These are phyloP conservation scores for Microcebus jonahi DNA, from an alignment of 2,113 vertebrate genomes.

Conservation along the genomic window DNA sequence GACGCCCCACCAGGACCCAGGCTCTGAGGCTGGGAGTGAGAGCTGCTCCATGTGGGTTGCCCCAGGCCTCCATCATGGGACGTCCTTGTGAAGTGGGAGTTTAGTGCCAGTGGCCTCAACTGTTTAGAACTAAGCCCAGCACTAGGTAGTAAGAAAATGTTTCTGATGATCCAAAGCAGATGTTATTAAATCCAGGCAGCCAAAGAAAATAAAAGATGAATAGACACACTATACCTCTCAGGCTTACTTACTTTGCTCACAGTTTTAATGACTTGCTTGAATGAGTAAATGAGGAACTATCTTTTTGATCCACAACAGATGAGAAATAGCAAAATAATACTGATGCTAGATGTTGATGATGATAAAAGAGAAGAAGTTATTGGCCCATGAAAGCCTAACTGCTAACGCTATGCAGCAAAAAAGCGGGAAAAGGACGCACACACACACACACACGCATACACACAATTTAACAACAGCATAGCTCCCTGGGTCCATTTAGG, in stretches of 20 bases:
- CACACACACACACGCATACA: neutral
- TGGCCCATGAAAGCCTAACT: no score
- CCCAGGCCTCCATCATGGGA: neutral
- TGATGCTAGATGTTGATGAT: neutral
- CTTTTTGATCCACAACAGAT: neutral
- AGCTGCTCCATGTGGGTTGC: fast-evolving
- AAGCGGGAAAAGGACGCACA: neutral
- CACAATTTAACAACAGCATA: neutral
- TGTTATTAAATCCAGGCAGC: neutral
- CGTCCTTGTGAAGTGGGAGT: neutral
- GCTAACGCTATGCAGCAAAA: neutral
- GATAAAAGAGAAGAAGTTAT: neutral
- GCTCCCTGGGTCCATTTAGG: neutral
- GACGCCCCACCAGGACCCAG: neutral
- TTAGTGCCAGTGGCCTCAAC: neutral
- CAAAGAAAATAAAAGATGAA: neutral
- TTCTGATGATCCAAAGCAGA: neutral
- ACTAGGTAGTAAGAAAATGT: neutral
- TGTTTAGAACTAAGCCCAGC: neutral
- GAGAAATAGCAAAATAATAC: neutral
- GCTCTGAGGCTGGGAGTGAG: no score
- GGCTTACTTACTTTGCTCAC: neutral
- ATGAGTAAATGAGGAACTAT: neutral
- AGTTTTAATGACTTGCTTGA: neutral
- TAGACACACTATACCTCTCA: neutral